Evolutionary conservation across 2,888 invertebrate species (phyloP), one percentile per base, ranked within the genome.

Genomic region (Scotopteryx bipunctaria): DNA sequence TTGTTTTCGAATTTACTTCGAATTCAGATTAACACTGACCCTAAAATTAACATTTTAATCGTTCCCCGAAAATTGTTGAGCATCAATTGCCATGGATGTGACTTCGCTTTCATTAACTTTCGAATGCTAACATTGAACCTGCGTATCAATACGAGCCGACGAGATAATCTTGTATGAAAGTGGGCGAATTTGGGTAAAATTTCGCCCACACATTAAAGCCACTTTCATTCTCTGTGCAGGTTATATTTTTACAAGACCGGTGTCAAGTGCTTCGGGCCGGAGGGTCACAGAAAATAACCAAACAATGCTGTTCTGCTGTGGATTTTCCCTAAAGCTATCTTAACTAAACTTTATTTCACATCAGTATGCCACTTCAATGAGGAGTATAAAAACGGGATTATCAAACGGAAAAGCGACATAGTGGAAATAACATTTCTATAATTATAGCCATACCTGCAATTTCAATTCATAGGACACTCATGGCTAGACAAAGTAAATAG

Each of bases 161-260:
- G n/a, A 27, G 49, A 49, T 55, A 32, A 46, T 55, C 45, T 50
- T 50, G 56, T 33, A 55, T 40, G 59, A 62, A 62, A 62, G 62
- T 55, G 52, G 57, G 44, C 51, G 40, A 46, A 42, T 61, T 59
- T 41, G 47, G 53, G 53, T 51, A 57, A 59, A 61, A 57, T 53
- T 55, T 59, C 62, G 53, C 59, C 59, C 55, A 59, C 62, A 50
- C 52, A 27, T 27, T 9, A 38, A 36, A 23, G 38, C 49, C 40
- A 59, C 62, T 62, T 62, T 62, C 62, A 31, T 58, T 62, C 57
- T 62, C 57, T 29, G 38, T 36, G 11, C 59, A 62, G 56, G 56
- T 58, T 57, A 38, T 47, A 35, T 56, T 53, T 51, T 46, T 47
- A 51, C 47, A 54, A 53, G 27, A 50, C 53, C 52, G 45, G 57